Evolutionary conservation across 2,113 vertebrate species (phyloP).

Genomic region (Dasyornis broadbenti): DNA sequence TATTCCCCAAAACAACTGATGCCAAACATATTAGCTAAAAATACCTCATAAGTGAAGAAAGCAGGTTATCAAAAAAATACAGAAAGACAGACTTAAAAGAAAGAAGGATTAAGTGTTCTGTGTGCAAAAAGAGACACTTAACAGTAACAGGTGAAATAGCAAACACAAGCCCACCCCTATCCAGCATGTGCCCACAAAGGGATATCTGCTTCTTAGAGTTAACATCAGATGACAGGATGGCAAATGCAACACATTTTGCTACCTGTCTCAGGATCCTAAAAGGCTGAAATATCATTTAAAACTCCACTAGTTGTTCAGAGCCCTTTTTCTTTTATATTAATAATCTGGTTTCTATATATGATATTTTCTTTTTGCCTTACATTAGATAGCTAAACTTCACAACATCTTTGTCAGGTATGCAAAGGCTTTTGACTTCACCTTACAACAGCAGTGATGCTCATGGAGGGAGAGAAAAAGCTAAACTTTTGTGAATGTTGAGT

Average conservation of each 20-base stretch:
- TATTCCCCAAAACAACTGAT: neutral
- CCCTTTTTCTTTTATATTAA: neutral
- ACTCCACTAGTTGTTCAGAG: neutral
- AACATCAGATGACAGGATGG: too few relatives aligned
- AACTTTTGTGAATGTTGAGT: neutral
- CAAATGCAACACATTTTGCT: neutral
- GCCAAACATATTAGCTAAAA: neutral
- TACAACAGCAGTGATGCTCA: neutral
- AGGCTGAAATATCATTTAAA: neutral
- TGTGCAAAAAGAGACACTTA: neutral
- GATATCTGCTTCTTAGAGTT: neutral
- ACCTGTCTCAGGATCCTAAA: neutral
- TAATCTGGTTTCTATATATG: neutral
- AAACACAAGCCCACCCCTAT: accelerated
- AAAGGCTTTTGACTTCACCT: neutral
- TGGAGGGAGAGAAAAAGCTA: neutral
- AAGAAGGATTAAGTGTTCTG: neutral
- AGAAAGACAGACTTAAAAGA: neutral
- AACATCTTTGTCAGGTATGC: neutral
- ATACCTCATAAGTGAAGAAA: neutral
- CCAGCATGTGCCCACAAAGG: neutral
- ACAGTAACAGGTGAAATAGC: neutral
- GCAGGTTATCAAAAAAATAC: neutral
- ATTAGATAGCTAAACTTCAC: neutral
- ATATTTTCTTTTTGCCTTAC: neutral